Conservation (phyloP, 1,140 invertebrate genomes). For the Mya arenaria region DNA sequence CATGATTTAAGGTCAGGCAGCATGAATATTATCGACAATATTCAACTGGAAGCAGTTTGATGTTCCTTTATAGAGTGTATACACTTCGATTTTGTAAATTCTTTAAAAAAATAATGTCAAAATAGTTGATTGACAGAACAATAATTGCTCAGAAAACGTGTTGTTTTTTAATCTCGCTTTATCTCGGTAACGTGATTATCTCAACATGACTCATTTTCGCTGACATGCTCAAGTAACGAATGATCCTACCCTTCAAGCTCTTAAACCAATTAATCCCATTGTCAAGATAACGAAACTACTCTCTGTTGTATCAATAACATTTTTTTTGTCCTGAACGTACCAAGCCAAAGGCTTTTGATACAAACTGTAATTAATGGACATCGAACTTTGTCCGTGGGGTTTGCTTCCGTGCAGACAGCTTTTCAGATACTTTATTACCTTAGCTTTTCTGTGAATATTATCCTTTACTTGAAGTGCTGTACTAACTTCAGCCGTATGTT, state of each 20-base stretch:
- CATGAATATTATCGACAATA: no score
- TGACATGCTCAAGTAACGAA: neutral
- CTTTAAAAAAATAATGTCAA: no score
- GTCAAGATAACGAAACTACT: slow-evolving; percentile 29
- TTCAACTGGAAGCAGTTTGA: no score
- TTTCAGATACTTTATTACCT: slow-evolving; percentile 86
- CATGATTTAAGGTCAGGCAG: no score
- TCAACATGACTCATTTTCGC: no score
- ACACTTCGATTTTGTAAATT: no score
- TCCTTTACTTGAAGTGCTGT: slow-evolving; percentile 84
- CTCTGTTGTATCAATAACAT: slow-evolving; percentile 26
- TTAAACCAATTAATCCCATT: neutral
- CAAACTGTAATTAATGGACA: slow-evolving; percentile 5
- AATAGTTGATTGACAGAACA: no score
- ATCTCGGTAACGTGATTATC: no score
- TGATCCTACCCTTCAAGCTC: no score
- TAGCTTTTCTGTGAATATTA: slow-evolving; percentile 92
- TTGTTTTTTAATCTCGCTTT: no score
- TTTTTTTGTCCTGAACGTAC: slow-evolving; percentile 62
- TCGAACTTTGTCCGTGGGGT: slow-evolving; percentile 68
- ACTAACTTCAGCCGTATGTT: slow-evolving; percentile 65
- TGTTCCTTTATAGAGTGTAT: no score
- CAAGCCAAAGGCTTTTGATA: slow-evolving; percentile 17
- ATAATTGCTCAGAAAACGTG: no score
- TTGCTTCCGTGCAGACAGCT: slow-evolving; percentile 78